Base-by-base conservation (phyloP, 2,113 vertebrate genomes). In the Toxotes jaculatrix region DNA sequence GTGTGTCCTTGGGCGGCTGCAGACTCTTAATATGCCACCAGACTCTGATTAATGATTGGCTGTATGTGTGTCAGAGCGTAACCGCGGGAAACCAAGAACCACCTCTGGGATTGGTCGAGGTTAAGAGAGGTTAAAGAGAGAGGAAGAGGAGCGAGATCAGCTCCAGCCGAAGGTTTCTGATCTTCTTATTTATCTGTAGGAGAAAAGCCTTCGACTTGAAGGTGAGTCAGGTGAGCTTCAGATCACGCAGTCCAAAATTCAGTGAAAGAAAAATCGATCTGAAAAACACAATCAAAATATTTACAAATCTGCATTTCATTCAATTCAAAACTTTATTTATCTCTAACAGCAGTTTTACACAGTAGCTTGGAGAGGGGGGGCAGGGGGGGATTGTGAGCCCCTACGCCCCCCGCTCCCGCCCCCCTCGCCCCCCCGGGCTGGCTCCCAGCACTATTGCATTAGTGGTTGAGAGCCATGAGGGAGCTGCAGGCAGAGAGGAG, bases 11-110 rank as follows among this genome's bases (percentile, higher is more conserved):
- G 0, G 81, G 88, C 85, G 19, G 72, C 51, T 72, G 53, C 73
- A 81, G 77, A 76, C 85, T 77, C 89, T 88, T 82, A 88, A 82
- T 88, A 51, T 90, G 84, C 82, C 86, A 83, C 75, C 67, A 77
- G 59, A 67, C 80, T 73, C 87, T 92, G 89, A 92, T 91, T 91
- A 88, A 88, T 87, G 83, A 89, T 91, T 88, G 87, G 84, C 74
- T 83, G 79, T 55, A 91, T 84, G 74, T 92, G 82, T 92, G 91
- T 92, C 89, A 91, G 49, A 83, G 70, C 19, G 61, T 85, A 83
- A 88, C 89, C 66, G 79, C 71, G 4, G 91, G 85, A 89, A 82
- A 90, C 84, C 49, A 77, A 88, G 85, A 62, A 7, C 36, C 75
- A 62, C 72, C 83, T 62, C 53, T 60, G 87, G 85, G 78, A 90